Evolutionary conservation across 2,113 vertebrate species (phyloP).

Genomic region (Anhinga rufa): DNA sequence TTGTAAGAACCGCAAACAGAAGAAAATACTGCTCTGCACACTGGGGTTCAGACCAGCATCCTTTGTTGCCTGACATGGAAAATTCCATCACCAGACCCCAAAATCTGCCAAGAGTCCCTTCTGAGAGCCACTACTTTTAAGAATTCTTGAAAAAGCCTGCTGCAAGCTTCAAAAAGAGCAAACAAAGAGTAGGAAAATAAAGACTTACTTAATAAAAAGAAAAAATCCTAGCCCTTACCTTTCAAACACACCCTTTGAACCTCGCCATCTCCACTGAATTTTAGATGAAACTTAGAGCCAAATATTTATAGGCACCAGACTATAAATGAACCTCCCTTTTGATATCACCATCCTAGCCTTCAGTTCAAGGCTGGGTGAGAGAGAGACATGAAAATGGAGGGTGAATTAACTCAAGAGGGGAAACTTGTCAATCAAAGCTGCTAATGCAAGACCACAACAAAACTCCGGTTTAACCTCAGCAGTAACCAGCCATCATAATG

Average conservation of each 20-base stretch:
- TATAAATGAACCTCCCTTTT: background rate
- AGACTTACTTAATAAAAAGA: background rate
- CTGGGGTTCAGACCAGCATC: background rate
- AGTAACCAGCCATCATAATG: background rate
- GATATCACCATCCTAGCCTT: background rate
- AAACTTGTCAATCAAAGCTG: conserved; percentile 23
- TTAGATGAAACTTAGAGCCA: background rate
- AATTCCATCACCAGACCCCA: background rate
- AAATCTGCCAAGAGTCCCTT: background rate
- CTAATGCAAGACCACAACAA: background rate
- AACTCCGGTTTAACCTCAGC: background rate
- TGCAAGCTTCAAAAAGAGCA: background rate
- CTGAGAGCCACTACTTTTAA: background rate
- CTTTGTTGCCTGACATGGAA: background rate
- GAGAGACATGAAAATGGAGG: background rate
- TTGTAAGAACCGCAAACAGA: background rate
- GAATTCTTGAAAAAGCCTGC: background rate
- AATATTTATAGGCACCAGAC: background rate
- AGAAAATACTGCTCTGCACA: background rate
- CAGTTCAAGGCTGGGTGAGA: background rate
- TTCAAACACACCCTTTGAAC: background rate
- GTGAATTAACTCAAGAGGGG: background rate
- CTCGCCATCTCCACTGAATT: background rate
- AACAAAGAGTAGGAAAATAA: background rate
- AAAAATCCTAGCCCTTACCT: background rate